Evolutionary conservation across 2,888 invertebrate species (phyloP).

Genomic region (Amiota minor): DNA sequence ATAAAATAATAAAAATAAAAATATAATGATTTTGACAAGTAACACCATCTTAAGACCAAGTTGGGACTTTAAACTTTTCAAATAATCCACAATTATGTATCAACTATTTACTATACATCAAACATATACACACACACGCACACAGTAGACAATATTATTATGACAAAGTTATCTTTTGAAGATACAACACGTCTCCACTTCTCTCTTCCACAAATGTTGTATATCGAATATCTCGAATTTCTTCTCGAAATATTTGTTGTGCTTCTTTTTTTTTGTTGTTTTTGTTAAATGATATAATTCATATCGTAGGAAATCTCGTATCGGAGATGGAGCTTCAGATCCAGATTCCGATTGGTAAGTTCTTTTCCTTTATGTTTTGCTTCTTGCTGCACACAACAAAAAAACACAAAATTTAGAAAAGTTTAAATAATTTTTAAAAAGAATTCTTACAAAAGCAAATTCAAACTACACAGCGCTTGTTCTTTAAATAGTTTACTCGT

Average conservation of each 20-base stretch:
- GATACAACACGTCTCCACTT: not conserved
- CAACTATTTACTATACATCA: too few relatives aligned
- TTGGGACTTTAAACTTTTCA: too few relatives aligned
- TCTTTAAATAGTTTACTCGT: constrained; percentile 34
- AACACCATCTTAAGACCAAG: too few relatives aligned
- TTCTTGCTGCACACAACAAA: constrained; percentile 26
- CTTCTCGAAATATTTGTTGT: too few relatives aligned
- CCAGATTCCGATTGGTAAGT: constrained; percentile 73
- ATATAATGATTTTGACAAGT: too few relatives aligned
- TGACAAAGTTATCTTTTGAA: too few relatives aligned
- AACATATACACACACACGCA: not conserved
- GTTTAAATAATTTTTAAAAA: not conserved
- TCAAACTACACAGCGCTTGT: constrained; percentile 37
- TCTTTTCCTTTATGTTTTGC: constrained; percentile 46
- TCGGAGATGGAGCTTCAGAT: constrained; percentile 71
- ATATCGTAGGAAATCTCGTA: constrained; percentile 71
- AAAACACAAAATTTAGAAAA: constrained; percentile 10
- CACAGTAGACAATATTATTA: too few relatives aligned
- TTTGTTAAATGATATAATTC: constrained; percentile 46
- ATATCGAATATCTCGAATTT: too few relatives aligned
- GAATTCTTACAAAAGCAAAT: constrained; percentile 25
- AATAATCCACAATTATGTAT: too few relatives aligned
- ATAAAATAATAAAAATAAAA: too few relatives aligned
- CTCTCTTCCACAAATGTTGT: not conserved
- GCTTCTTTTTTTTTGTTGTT: too few relatives aligned